These are phyloP conservation scores for Thaumetopoea pityocampa DNA, from an alignment of 1,140 invertebrate genomes.

Conservation along the genomic window DNA sequence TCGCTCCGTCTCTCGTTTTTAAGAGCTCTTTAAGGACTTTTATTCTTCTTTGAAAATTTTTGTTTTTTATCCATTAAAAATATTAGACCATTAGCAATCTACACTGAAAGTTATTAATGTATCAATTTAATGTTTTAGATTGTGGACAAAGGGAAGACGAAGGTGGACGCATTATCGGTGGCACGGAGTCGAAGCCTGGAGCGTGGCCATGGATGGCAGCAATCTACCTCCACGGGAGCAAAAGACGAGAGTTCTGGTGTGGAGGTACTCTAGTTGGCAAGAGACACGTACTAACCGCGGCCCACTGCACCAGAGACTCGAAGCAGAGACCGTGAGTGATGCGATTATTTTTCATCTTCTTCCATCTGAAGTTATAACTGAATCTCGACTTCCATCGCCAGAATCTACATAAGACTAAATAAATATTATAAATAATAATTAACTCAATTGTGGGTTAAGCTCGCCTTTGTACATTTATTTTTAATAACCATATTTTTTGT, in stretches of 20 bases:
- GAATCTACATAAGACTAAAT: too few relatives aligned
- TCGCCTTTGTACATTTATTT: too few relatives aligned
- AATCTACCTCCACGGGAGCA: constrained; percentile 90
- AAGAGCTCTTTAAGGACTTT: too few relatives aligned
- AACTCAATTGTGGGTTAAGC: too few relatives aligned
- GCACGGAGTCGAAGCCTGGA: constrained; percentile 88
- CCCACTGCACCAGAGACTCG: constrained; percentile 93
- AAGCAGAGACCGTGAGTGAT: constrained; percentile 88
- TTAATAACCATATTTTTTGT: too few relatives aligned
- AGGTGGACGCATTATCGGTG: constrained; percentile 91
- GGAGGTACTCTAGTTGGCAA: constrained; percentile 91
- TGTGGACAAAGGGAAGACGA: constrained; percentile 89
- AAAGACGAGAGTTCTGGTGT: constrained; percentile 95
- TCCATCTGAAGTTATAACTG: too few relatives aligned
- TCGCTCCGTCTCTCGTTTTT: too few relatives aligned
- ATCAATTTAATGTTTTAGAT: constrained; percentile 75
- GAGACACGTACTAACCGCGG: constrained; percentile 90
- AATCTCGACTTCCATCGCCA: too few relatives aligned
- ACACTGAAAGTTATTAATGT: too few relatives aligned
- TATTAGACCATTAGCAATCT: too few relatives aligned
- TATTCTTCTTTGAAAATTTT: constrained; percentile 1
- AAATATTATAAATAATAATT: too few relatives aligned
- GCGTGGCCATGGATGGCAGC: constrained; percentile 96
- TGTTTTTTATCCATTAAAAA: not conserved
- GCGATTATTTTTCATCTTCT: constrained; percentile 3